Conservation (phyloP, 1,140 invertebrate genomes). For the Trichonephila inaurata region DNA sequence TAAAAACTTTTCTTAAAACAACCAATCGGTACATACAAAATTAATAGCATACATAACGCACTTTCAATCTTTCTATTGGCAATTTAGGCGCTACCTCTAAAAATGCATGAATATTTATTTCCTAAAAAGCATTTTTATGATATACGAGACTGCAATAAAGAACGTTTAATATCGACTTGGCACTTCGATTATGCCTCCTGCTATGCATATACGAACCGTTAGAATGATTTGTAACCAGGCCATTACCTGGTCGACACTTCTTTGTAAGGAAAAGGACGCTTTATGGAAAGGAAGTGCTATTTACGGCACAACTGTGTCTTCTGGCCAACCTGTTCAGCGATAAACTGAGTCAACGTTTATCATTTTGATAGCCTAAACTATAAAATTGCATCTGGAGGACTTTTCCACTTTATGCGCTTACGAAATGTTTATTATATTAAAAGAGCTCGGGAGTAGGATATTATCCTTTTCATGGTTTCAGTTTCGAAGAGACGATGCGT, state of each 20-base stretch:
- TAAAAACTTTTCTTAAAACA: background rate
- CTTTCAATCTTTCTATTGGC: background rate
- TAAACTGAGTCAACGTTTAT: slow-evolving; percentile 57
- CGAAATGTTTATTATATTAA: slow-evolving; percentile 39
- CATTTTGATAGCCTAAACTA: slow-evolving; percentile 38
- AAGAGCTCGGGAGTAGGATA: background rate
- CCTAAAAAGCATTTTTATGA: slow-evolving; percentile 59
- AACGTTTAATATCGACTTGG: slow-evolving; percentile 69
- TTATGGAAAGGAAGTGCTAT: slow-evolving; percentile 49
- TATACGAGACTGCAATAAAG: slow-evolving; percentile 67
- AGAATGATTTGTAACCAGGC: slow-evolving; percentile 66
- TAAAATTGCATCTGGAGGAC: slow-evolving; percentile 37
- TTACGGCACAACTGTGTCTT: slow-evolving; percentile 50
- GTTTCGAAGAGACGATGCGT: background rate
- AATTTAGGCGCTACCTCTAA: background rate
- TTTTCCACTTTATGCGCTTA: slow-evolving; percentile 23
- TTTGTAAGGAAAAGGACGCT: slow-evolving; percentile 40
- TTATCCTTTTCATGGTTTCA: slow-evolving; percentile 23
- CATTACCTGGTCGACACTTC: slow-evolving; percentile 63
- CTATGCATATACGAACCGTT: slow-evolving; percentile 52
- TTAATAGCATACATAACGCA: background rate
- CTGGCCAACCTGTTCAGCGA: slow-evolving; percentile 40
- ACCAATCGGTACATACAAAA: background rate
- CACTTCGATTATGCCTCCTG: slow-evolving; percentile 63
- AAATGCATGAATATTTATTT: slow-evolving; percentile 64